A percentile compares a stretch with the other conserved stretches of the same genome.
Evolutionary conservation across 2,888 invertebrate genomes (phyloP).

Genomic region (Brachypalpus laphriformis): DNA sequence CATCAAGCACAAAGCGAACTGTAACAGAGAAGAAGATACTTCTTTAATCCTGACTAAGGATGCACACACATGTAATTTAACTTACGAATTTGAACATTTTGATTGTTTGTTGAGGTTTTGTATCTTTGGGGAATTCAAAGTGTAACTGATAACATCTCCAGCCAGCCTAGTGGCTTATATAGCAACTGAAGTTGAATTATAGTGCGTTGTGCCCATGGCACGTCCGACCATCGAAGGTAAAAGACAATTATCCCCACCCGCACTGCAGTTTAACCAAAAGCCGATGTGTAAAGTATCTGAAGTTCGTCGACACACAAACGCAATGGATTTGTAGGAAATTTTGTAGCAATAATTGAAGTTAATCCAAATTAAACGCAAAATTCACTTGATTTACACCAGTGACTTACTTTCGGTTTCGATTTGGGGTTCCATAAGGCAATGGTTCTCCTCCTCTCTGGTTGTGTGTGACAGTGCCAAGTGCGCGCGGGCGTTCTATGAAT

Average conservation of each 20-base stretch:
- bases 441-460: background rate
- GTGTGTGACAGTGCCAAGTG: constrained; percentile 46
- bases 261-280: background rate
- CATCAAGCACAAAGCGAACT: constrained; percentile 77
- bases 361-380: constrained; percentile 50
- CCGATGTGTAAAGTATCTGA: background rate
- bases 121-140: constrained; percentile 30
- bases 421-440: background rate
- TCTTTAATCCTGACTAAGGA: background rate
- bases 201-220: constrained; percentile 59
- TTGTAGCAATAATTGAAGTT: constrained; percentile 56
- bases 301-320: constrained; percentile 25
- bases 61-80: too few relatives aligned
- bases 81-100: constrained; percentile 82
- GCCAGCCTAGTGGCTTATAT: constrained; percentile 28
- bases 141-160: constrained; percentile 51
- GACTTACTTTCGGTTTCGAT: constrained; percentile 47
- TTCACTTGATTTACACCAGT: constrained; percentile 6
- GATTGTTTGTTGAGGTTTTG: constrained; percentile 54
- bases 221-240: constrained; percentile 34
- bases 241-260: background rate
- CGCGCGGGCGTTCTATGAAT: constrained; percentile 45
- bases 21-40: background rate
- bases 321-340: constrained; percentile 12
- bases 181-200: background rate